Percentiles rank a stretch among this genome's conserved stretches.
These are phyloP conservation scores for Spilosoma lubricipeda DNA, from an alignment of 2,888 invertebrate species.

Conservation along the genomic window DNA sequence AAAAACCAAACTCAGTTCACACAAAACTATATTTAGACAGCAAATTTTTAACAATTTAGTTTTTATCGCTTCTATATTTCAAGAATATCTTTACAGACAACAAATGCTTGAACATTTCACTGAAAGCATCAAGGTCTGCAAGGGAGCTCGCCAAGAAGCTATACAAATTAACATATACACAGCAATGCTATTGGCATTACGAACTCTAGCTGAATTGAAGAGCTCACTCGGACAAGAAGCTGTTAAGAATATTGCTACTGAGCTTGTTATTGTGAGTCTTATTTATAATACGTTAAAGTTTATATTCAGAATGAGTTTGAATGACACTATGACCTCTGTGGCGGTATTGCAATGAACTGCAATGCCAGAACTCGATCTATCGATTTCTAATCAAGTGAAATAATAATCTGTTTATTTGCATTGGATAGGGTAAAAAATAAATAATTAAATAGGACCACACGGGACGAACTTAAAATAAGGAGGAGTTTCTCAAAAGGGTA, in stretches of 20 bases:
- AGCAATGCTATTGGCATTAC: slow-evolving; percentile 95
- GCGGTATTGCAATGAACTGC: background rate
- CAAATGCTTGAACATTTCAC: slow-evolving; percentile 99
- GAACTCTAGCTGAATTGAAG: slow-evolving; percentile 95
- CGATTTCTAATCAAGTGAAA: background rate
- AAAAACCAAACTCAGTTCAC: background rate
- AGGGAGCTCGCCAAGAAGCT: slow-evolving; percentile 97
- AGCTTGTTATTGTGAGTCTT: slow-evolving; percentile 90
- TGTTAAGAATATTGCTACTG: slow-evolving; percentile 93
- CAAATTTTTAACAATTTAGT: background rate
- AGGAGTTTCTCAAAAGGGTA: too few species aligned
- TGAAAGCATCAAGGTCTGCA: slow-evolving; percentile 97
- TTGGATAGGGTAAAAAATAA: too few species aligned
- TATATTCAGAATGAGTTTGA: background rate
- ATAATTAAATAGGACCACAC: too few species aligned
- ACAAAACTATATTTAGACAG: background rate
- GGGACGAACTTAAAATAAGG: too few species aligned
- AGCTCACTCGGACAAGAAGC: slow-evolving; percentile 95
- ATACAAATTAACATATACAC: slow-evolving; percentile 98
- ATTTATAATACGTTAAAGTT: background rate
- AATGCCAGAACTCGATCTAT: background rate
- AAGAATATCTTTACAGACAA: slow-evolving; percentile 75
- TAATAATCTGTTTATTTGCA: background rate
- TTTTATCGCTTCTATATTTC: background rate
- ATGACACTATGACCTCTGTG: background rate